A percentile compares a stretch with the other conserved stretches of the same genome.
Evolutionary conservation across 1,140 invertebrate species (phyloP).

Genomic region (Zaprionus gabonicus): DNA sequence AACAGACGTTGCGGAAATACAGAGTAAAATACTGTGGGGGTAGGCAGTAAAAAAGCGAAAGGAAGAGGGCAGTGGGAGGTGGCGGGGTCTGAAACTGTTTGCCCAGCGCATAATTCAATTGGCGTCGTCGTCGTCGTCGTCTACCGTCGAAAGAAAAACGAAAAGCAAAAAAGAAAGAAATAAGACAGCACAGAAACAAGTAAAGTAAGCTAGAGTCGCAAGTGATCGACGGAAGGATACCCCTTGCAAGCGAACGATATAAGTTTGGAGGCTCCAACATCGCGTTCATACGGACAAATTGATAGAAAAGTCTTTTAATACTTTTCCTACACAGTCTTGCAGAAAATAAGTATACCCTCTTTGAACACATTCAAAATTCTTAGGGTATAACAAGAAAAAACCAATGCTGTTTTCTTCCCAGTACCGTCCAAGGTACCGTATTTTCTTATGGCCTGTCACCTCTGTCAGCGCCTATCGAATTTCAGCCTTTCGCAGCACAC

Average conservation of each 20-base stretch:
- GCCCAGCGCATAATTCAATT: slow-evolving; percentile 67
- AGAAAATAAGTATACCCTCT: neutral
- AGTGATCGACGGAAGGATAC: neutral
- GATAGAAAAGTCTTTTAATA: neutral
- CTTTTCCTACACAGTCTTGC: neutral
- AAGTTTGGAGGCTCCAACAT: too few species aligned
- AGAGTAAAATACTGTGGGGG: neutral
- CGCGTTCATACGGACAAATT: too few species aligned
- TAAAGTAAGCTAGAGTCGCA: neutral
- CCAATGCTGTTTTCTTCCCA: neutral
- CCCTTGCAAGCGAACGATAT: neutral
- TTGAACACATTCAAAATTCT: neutral
- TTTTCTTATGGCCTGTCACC: slow-evolving; percentile 41
- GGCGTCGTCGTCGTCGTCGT: slow-evolving; percentile 39
- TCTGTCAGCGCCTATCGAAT: slow-evolving; percentile 46
- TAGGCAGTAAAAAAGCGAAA: neutral
- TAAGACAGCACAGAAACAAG: slow-evolving; percentile 23
- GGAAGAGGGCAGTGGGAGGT: neutral
- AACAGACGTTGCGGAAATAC: slow-evolving; percentile 42
- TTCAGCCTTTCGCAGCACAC: slow-evolving; percentile 15
- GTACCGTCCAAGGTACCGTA: neutral
- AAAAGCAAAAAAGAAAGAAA: slow-evolving; percentile 14
- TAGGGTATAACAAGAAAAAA: neutral
- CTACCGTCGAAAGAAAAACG: slow-evolving; percentile 14
- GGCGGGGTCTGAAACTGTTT: slow-evolving; percentile 41